phyloP scores from a whole-genome alignment of 2,888 invertebrate species.

The Pemphredon lugubris region DNA sequence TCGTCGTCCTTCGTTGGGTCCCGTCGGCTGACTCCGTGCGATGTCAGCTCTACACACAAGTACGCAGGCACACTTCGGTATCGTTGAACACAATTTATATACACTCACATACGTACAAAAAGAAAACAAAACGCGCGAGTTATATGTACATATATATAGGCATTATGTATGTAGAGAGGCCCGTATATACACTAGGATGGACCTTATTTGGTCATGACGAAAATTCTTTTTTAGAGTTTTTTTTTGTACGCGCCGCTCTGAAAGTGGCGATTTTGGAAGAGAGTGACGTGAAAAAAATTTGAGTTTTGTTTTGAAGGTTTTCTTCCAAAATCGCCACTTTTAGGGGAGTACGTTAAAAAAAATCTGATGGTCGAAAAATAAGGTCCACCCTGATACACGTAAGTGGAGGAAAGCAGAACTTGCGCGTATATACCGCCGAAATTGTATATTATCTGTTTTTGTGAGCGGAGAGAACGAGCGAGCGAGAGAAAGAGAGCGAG shows the following conservation, averaged over 20 bases:
- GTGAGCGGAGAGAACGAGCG: conserved; percentile 9
- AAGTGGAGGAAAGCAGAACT: conserved; percentile 9
- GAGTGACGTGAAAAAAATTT: too few species aligned
- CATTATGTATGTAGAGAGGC: conserved; percentile 57
- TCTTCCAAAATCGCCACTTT: too few species aligned
- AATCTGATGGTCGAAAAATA: too few species aligned
- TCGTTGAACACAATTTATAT: conserved; percentile 39
- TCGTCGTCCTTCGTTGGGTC: conserved; percentile 29
- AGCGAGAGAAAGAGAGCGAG: too few species aligned
- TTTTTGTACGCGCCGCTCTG: too few species aligned
- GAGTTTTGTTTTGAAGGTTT: too few species aligned
- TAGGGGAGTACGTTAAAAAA: too few species aligned
- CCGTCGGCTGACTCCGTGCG: conserved; percentile 25
- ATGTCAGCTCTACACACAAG: conserved; percentile 1
- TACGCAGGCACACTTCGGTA: conserved; percentile 23
- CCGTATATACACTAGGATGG: too few species aligned
- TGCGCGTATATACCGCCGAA: conserved; percentile 27
- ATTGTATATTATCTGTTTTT: conserved; percentile 50
- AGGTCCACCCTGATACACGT: too few species aligned
- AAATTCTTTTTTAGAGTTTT: too few species aligned
- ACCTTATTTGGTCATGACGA: too few species aligned
- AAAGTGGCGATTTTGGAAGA: too few species aligned
- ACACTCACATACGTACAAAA: conserved; percentile 54
- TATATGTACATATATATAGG: conserved; percentile 63
- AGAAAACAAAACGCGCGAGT: conserved; percentile 51